Conservation (phyloP, 2,797 vertebrate species). For the Hydrocynus forskahlii region DNA sequence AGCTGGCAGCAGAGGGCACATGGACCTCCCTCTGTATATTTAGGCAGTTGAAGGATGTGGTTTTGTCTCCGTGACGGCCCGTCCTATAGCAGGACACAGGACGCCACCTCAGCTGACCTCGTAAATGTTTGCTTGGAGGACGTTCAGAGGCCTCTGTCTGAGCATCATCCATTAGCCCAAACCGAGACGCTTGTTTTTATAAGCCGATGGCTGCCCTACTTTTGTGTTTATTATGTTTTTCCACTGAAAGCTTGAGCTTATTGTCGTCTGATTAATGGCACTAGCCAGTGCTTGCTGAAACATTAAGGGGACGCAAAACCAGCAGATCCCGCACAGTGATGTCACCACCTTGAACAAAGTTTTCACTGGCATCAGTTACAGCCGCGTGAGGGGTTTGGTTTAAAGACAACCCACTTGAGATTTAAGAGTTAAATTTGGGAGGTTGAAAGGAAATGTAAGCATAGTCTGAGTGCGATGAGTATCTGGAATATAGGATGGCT, state of each 20-base stretch:
- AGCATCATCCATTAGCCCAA: neutral
- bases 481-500: too few relatives aligned
- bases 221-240: neutral
- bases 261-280: neutral
- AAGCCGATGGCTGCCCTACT: neutral
- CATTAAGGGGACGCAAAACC: neutral
- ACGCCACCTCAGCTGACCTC: slow-evolving; percentile 44
- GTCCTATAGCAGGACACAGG: slow-evolving; percentile 36
- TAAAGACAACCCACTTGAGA: neutral
- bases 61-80: slow-evolving; percentile 45
- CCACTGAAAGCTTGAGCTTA: neutral
- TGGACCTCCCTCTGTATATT: slow-evolving; percentile 58
- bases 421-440: neutral
- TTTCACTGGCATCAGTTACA: slow-evolving; percentile 18
- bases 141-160: slow-evolving; percentile 22
- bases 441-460: neutral
- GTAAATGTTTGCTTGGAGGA: slow-evolving; percentile 34
- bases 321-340: slow-evolving; percentile 43
- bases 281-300: neutral
- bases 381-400: neutral
- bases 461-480: neutral
- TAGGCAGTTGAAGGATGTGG: slow-evolving; percentile 59
- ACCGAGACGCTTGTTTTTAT: slow-evolving; percentile 6
- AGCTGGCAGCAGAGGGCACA: slow-evolving; percentile 59
- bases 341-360: slow-evolving; percentile 47